Evolutionary conservation across 37 sponge, comb jelly and placozoan genomes (phyloP).

Genomic region (Halisarca cf. caerulea): DNA sequence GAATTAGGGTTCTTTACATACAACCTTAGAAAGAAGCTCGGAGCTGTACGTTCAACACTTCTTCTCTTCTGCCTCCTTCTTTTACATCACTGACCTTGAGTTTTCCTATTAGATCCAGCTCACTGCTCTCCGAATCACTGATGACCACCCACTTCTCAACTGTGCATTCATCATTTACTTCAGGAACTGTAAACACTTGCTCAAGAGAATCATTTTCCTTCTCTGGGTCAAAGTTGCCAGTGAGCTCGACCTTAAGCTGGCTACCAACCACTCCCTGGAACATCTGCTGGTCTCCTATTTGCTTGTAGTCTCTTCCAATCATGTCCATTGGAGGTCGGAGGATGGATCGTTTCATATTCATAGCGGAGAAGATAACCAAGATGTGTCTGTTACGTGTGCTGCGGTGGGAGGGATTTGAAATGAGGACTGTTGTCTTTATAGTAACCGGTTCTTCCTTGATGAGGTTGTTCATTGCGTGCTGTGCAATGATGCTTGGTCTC

Average conservation of each 20-base stretch:
- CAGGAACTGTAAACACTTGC: not conserved
- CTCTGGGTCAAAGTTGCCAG: constrained; percentile 2
- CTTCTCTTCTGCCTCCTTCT: not conserved
- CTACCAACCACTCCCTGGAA: not conserved
- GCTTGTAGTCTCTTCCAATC: not conserved
- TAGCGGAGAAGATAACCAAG: not conserved
- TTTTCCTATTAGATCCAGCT: not conserved
- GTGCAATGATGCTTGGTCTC: not conserved
- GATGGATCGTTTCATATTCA: not conserved
- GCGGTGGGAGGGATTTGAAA: not conserved
- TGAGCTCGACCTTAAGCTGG: not conserved
- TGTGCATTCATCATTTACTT: not conserved
- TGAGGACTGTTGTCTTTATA: not conserved
- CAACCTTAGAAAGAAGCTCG: not conserved
- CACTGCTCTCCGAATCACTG: not conserved
- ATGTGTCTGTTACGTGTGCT: not conserved
- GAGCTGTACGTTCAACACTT: not conserved
- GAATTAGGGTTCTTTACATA: not conserved
- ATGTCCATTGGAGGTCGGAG: not conserved
- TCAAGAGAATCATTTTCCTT: not conserved
- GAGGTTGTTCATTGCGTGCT: not conserved
- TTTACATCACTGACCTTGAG: not conserved
- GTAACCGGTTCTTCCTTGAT: constrained; percentile 1
- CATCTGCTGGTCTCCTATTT: not conserved
- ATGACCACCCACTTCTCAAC: not conserved